Evolutionary conservation across 2,888 invertebrate species (phyloP).

Genomic region (Mythimna impura): DNA sequence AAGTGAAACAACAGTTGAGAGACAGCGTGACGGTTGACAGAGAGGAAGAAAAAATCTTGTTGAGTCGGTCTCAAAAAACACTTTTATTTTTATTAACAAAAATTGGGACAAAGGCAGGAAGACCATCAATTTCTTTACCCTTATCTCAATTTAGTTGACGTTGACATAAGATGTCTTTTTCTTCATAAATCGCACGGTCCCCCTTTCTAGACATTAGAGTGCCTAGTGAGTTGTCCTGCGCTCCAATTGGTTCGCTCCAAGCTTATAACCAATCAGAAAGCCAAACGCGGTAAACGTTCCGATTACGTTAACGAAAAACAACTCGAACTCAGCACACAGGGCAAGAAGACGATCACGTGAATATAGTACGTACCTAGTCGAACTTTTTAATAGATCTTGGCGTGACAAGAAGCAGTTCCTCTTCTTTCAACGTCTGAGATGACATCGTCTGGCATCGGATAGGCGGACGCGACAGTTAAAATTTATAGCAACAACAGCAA

Average conservation of each 20-base stretch:
- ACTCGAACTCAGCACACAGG: too few species aligned
- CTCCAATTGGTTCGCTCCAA: too few species aligned
- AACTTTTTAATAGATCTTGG: background rate
- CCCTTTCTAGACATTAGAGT: background rate
- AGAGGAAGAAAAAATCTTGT: background rate
- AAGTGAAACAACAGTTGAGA: background rate
- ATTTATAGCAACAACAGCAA: background rate
- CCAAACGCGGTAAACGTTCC: too few species aligned
- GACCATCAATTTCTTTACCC: background rate
- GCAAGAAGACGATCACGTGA: too few species aligned
- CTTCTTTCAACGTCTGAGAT: background rate
- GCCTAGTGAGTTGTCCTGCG: too few species aligned
- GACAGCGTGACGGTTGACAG: background rate
- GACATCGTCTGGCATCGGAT: background rate
- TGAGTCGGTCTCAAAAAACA: background rate
- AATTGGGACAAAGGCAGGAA: background rate
- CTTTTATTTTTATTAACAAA: background rate
- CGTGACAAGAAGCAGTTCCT: slow-evolving; percentile 1
- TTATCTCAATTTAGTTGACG: background rate
- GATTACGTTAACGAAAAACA: too few species aligned
- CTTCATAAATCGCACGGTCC: too few species aligned
- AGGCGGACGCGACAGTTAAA: background rate
- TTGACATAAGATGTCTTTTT: too few species aligned
- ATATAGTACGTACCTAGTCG: background rate
- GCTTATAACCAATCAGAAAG: too few species aligned